phyloP scores from a whole-genome alignment of 2,797 vertebrate species.

The Ambastaia sidthimunki region DNA sequence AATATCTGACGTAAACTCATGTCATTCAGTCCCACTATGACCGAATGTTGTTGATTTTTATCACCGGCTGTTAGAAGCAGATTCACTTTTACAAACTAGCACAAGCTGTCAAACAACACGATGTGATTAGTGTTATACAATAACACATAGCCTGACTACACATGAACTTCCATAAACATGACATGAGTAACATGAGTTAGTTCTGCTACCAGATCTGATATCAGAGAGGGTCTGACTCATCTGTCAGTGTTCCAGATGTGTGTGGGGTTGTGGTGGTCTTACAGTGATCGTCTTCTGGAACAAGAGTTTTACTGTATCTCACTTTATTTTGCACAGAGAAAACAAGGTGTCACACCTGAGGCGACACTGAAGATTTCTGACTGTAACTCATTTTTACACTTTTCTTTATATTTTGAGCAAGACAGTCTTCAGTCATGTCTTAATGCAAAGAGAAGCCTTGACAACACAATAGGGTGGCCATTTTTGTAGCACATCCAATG shows the following conservation, averaged over 20 bases:
- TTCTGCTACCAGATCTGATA: constrained; percentile 8
- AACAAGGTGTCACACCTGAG: no score
- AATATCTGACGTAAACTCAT: constrained; percentile 1
- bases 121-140: constrained; percentile 6
- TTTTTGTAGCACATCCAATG: no score
- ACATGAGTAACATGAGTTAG: constrained; percentile 25
- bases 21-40: neutral
- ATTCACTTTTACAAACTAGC: neutral
- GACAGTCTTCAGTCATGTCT: no score
- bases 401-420: no score
- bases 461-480: no score
- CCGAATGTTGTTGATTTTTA: constrained; percentile 21
- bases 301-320: constrained; percentile 2
- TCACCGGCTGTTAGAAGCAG: neutral
- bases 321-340: constrained; percentile 24
- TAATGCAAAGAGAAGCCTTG: no score
- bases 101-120: constrained; percentile 14
- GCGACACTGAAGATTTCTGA: no score
- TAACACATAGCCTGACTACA: constrained; percentile 31
- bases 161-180: constrained; percentile 7
- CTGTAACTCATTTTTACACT: no score
- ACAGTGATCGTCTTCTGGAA: neutral
- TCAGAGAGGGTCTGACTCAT: constrained; percentile 8
- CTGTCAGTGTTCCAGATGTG: constrained; percentile 18
- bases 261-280: neutral